phyloP scores from a whole-genome alignment of 1,140 invertebrate genomes.

The Halyomorpha halys region DNA sequence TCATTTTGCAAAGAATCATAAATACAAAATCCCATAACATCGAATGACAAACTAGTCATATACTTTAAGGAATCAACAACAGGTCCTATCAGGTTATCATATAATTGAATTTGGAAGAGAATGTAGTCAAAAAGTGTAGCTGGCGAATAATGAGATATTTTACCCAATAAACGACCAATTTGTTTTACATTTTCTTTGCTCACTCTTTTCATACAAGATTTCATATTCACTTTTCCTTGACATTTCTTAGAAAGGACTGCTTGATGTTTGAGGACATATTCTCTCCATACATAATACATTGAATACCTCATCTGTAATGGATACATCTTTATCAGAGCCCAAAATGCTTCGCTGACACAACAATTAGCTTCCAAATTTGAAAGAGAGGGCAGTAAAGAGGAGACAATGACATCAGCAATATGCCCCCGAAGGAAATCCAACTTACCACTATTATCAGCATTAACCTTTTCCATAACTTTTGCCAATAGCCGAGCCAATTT shows the following conservation, averaged over 20 bases:
- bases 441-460: background rate
- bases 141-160: slow-evolving; percentile 91
- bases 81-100: slow-evolving; percentile 92
- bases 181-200: slow-evolving; percentile 98
- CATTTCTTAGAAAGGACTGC: slow-evolving; percentile 16
- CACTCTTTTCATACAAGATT: slow-evolving; percentile 94
- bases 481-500: slow-evolving; percentile 9
- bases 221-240: slow-evolving; percentile 52
- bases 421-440: background rate
- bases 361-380: slow-evolving; percentile 90
- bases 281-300: slow-evolving; percentile 25
- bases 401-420: slow-evolving; percentile 48
- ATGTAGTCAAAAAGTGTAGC: slow-evolving; percentile 93
- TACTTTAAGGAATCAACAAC: slow-evolving; percentile 98
- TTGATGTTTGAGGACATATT: slow-evolving; percentile 23
- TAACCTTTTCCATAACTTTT: slow-evolving; percentile 10
- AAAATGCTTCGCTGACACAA: slow-evolving; percentile 90
- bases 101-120: slow-evolving; percentile 86
- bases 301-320: slow-evolving; percentile 76
- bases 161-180: slow-evolving; percentile 88
- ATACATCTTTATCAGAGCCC: slow-evolving; percentile 81
- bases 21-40: slow-evolving; percentile 90
- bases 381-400: slow-evolving; percentile 76
- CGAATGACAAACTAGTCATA: slow-evolving; percentile 89
- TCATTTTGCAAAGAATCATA: slow-evolving; percentile 77